A percentile compares a stretch with the other conserved stretches of the same genome.
Conservation (phyloP, 1,140 invertebrate genomes). For the Cecropterus lyciades region DNA sequence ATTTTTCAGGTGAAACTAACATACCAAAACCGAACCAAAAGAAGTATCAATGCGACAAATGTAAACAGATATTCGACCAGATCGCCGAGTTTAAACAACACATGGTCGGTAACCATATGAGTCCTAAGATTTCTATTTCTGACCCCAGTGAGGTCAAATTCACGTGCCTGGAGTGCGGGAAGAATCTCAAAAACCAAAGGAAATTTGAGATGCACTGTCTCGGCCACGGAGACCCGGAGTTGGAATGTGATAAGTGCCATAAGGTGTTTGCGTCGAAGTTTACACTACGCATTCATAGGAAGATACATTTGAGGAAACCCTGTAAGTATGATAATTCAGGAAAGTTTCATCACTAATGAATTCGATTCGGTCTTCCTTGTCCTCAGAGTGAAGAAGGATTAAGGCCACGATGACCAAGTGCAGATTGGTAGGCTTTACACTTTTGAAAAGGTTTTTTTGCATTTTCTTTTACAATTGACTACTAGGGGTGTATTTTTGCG, state of each 20-base stretch:
- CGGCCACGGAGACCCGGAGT: slow-evolving; percentile 73
- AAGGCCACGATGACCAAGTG: too few relatives aligned
- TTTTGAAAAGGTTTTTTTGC: too few relatives aligned
- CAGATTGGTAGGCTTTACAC: too few relatives aligned
- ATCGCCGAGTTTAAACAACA: slow-evolving; percentile 66
- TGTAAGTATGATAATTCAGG: too few relatives aligned
- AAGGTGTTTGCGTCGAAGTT: slow-evolving; percentile 81
- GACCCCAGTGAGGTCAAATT: slow-evolving; percentile 48
- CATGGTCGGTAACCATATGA: slow-evolving; percentile 57
- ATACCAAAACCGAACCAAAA: slow-evolving; percentile 48
- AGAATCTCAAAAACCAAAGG: slow-evolving; percentile 64
- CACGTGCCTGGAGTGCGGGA: slow-evolving; percentile 68
- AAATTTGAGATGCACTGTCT: slow-evolving; percentile 72
- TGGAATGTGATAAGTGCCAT: slow-evolving; percentile 74
- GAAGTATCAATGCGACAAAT: slow-evolving; percentile 75
- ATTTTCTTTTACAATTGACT: too few relatives aligned
- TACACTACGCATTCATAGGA: slow-evolving; percentile 77
- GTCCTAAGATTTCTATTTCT: slow-evolving; percentile 23
- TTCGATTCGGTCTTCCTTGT: too few relatives aligned
- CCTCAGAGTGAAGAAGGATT: too few relatives aligned
- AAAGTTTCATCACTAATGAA: too few relatives aligned
- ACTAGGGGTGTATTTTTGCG: too few relatives aligned
- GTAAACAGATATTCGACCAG: slow-evolving; percentile 70
- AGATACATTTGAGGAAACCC: slow-evolving; percentile 82
- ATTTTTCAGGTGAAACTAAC: slow-evolving; percentile 33